Evolutionary conservation across 2,113 vertebrate genomes (phyloP), one percentile per base, ranked within the genome.

Genomic region (Oncorhynchus keta): DNA sequence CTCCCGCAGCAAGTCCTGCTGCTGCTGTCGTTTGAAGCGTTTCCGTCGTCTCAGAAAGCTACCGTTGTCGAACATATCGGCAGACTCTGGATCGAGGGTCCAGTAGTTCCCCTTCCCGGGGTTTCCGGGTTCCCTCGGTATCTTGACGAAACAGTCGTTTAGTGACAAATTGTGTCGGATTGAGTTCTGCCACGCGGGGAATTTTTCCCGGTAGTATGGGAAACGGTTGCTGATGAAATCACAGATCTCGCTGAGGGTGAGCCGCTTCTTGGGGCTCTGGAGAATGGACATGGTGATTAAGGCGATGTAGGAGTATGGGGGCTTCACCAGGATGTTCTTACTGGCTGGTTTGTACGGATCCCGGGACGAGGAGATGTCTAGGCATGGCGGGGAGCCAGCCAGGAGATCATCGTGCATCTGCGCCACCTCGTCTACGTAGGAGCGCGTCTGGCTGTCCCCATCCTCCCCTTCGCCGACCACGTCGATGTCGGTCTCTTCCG

Each of bases 221-320:
- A 95, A 95, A 77, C 95, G 92, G 89, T 91, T 93, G 87, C 95
- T 95, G 91, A 95, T 95, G 86, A 95, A 95, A 86, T 95, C 95
- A 83, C 95, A 95, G 83, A 95, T 95, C 86, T 95, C 95, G 90
- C 96, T 97, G 72, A 97, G 95, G 59, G 96, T 97, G 72, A 97
- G 95, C 57, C 96, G 88, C 92, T 97, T 97, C 79, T 97, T 96
- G 75, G 96, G 95, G 83, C 96, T 97, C 91, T 97, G 96, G 76
- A 97, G 95, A 89, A 97, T 97, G 86, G 96, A 91, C 96, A 97
- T 97, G 85, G 96, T 97, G 92, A 97, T 97, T 78, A 97, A 92
- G 85, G 96, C 96, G 88, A 97, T 97, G 93, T 97, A 97, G 1
- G 96, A 97, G 93, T 97, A 97, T 6, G 96, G 96, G 39, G 96